Base-by-base conservation (phyloP, 1,140 invertebrate species). In the Nephotettix cincticeps region DNA sequence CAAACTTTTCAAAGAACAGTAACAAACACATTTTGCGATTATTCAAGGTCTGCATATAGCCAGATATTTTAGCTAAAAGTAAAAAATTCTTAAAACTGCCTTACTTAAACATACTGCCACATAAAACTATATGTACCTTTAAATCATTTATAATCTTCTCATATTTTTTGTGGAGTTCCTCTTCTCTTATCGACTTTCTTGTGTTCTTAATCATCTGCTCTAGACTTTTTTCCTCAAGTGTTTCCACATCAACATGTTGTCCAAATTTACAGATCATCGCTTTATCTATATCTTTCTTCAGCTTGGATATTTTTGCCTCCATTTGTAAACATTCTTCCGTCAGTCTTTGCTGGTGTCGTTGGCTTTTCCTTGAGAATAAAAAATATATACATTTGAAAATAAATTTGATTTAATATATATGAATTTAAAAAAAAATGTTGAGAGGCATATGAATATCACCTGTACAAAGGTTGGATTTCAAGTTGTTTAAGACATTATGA, bases 221-320 rank as follows among this genome's bases (percentile, higher is more conserved):
- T 32, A 89, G 73, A 27, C 87, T 79, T 17, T 82, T 80, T 75
- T 89, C 85, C 72, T 88, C 86, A 61, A 89, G 76, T 71, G 82
- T 80, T 61, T 82, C 80, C 0, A 89, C 77, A 69, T 86, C 83
- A n/a, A 87, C 71, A 67, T 83, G 73, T 40, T 80, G 74, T 0
- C 87, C 87, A 73, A 89, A 88, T 75, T 86, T 87, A 19, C 83
- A 81, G 63, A 81, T 79, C 82, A 87, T 86, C 23, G 83, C 81
- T 21, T 83, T 76, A 21, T 80, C 79, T 9, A 87, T 85, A 32
- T 82, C 75, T 32, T 79, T 75, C 72, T 86, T 83, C 1, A 89
- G 74, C 28, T 74, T 74, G 27, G 80, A 79, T 27, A 87, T 84
- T 73, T 83, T 81, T 25, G 69, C 75, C 14, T 84, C 76, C 87